Evolutionary conservation across 2,113 vertebrate species (phyloP).

Genomic region (Crotalus horridus): DNA sequence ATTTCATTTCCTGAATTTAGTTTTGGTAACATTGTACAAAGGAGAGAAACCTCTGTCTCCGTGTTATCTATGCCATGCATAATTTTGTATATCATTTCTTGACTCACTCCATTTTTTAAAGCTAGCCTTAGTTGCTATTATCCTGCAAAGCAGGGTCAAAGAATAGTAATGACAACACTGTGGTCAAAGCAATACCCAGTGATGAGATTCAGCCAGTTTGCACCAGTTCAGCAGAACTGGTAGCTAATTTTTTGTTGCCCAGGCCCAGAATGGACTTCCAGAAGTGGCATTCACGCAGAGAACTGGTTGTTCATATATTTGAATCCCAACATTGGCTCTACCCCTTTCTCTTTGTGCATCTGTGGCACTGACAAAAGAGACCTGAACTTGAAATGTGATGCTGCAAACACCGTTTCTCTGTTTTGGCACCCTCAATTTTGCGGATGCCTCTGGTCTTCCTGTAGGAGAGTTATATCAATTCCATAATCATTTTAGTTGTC

Average conservation of each 20-base stretch:
- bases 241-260: no score
- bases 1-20: background rate
- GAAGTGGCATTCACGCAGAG: no score
- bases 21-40: background rate
- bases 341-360: background rate
- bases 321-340: no score
- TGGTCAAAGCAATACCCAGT: background rate
- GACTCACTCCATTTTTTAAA: background rate
- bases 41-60: background rate
- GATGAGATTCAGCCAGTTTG: no score
- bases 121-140: background rate
- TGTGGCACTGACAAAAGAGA: background rate
- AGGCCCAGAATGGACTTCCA: no score
- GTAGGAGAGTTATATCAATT: background rate
- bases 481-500: background rate
- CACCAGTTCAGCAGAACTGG: no score
- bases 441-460: background rate
- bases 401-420: background rate
- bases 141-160: background rate
- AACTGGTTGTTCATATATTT: no score
- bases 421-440: background rate
- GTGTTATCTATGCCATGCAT: background rate
- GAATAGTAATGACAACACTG: background rate
- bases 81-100: background rate
- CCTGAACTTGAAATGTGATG: background rate